phyloP scores from a whole-genome alignment of 2,797 vertebrate genomes.

The Masticophis lateralis region DNA sequence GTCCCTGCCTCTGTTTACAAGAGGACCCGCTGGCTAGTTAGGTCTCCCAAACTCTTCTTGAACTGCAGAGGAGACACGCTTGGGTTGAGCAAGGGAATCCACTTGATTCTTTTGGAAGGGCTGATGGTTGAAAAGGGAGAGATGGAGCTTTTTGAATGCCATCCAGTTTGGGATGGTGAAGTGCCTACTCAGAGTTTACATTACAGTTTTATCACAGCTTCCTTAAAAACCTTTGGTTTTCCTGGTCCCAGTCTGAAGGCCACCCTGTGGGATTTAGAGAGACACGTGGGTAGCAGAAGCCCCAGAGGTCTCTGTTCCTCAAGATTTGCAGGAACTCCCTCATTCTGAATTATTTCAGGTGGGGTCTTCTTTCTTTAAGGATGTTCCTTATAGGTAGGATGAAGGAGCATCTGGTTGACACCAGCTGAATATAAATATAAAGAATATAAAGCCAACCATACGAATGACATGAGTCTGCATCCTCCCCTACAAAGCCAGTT shows the following conservation, averaged over 20 bases:
- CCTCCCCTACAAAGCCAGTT: background rate
- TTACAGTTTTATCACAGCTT: background rate
- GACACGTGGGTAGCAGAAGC: background rate
- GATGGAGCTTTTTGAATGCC: background rate
- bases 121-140: background rate
- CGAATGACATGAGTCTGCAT: conserved; percentile 45
- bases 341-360: background rate
- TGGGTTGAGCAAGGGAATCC: background rate
- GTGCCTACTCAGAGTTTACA: background rate
- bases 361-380: background rate
- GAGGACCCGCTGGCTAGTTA: background rate
- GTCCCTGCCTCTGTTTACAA: background rate
- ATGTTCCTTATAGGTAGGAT: background rate
- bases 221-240: background rate
- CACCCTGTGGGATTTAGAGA: background rate
- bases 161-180: background rate
- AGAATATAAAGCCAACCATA: conserved; percentile 43
- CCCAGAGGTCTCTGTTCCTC: background rate
- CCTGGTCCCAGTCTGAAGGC: no score
- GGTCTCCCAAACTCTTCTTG: background rate
- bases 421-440: background rate
- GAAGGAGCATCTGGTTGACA: background rate
- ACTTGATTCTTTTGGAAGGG: background rate
- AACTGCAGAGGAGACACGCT: background rate
- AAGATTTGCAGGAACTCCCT: no score